Evolutionary conservation across 2,888 invertebrate genomes (phyloP).

Genomic region (Troides aeacus): DNA sequence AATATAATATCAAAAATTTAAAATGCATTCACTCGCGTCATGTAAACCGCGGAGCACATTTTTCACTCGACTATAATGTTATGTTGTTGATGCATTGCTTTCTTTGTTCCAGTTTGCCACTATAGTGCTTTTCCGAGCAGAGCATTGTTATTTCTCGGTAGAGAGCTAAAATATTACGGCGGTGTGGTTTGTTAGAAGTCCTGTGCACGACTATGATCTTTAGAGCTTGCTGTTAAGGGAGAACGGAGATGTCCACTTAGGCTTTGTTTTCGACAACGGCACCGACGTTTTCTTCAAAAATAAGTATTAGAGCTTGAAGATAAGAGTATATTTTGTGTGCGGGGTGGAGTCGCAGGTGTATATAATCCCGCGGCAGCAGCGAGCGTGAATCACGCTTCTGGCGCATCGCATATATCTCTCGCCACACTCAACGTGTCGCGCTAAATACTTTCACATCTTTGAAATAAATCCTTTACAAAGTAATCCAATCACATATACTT

Average conservation of each 20-base stretch:
- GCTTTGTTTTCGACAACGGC: slow-evolving; percentile 49
- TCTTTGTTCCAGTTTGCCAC: slow-evolving; percentile 58
- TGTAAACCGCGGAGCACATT: slow-evolving; percentile 37
- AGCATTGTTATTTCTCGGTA: slow-evolving; percentile 73
- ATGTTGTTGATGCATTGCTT: slow-evolving; percentile 64
- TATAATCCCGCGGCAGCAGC: slow-evolving; percentile 49
- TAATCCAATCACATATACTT: background rate
- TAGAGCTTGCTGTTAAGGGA: slow-evolving; percentile 52
- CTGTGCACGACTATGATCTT: slow-evolving; percentile 58
- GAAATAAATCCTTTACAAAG: background rate
- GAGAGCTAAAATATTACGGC: slow-evolving; percentile 72
- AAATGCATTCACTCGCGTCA: slow-evolving; percentile 28
- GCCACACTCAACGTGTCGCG: slow-evolving; percentile 60
- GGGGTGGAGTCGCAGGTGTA: slow-evolving; percentile 59
- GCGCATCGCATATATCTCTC: slow-evolving; percentile 72
- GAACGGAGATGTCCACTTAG: slow-evolving; percentile 52
- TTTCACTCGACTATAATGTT: slow-evolving; percentile 47
- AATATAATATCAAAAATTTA: slow-evolving; percentile 9
- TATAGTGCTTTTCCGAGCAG: slow-evolving; percentile 61
- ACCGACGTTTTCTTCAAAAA: slow-evolving; percentile 34
- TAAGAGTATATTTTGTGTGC: slow-evolving; percentile 42
- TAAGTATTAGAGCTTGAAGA: slow-evolving; percentile 35
- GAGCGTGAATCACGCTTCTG: slow-evolving; percentile 68
- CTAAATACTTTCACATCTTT: slow-evolving; percentile 47
- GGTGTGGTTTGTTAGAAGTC: slow-evolving; percentile 53